Base-by-base conservation (phyloP, 2,113 vertebrate species). In the Andinoacara biseriatus region DNA sequence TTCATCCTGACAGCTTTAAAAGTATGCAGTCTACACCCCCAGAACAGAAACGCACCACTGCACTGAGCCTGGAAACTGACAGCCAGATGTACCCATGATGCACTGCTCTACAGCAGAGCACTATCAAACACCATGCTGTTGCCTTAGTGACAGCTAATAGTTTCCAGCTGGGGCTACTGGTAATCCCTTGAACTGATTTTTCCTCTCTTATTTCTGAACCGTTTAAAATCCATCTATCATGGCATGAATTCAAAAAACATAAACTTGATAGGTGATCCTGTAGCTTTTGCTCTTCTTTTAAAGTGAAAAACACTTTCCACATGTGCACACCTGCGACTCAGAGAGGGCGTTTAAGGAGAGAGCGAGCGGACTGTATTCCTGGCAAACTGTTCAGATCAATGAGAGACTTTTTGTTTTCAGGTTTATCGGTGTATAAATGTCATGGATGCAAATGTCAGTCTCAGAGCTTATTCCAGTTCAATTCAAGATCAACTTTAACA, bases 101-200 rank as follows among this genome's bases (percentile, higher is more conserved):
- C 89, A 85, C 58, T 22, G 80, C 87, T 89, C 86, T 75, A 87
- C 88, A 94, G 91, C 90, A 83, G 87, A 91, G 91, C 58, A 86
- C 80, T 91, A 93, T 92, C 88, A 94, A 94, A 94, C 86, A 91
- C 85, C 69, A 81, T 15, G 49, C 75, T 10, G 92, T 95, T 93
- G 89, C 95, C 95, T 88, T 88, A 90, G 94, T 67, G 58, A 96
- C 94, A 29, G 60, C 87, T 96, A 95, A 97, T 93, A 86, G 24
- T 82, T 94, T 96, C 91, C 95, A 96, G 81, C 84, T 58, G 83
- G 43, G 80, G 38, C 20, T 0, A 33, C 67, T 91, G 88, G 84
- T 78, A 93, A 90, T 90, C 86, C 90, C 62, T 74, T 38, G 67
- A 67, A 74, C 35, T 67, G 72, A 88, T 56, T 46, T 82, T 57